Evolutionary conservation across 2,113 vertebrate species (phyloP), one percentile per base, ranked within the genome.

Genomic region (Crotalus horridus): DNA sequence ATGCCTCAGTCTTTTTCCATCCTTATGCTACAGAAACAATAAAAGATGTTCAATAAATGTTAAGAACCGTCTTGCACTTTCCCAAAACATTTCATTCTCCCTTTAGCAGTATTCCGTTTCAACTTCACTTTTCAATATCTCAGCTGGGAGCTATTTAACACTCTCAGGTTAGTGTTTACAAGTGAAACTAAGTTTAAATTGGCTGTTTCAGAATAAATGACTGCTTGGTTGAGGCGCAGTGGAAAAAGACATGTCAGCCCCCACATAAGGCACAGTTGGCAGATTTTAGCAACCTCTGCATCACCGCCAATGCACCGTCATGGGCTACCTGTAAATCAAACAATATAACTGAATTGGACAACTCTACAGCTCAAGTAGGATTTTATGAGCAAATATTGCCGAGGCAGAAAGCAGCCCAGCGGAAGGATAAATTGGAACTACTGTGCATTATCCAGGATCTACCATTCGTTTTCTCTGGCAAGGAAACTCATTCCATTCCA

Each of bases 101-200:
- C 1, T 93, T 21, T 88, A 61, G 29, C 51, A 94, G 87, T 85
- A 91, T 95, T 93, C 54, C 15, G 6, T 94, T 88, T 85, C 59
- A 86, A 89, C 54, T 91, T 92, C 56, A 43, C 89, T 64, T 55
- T 87, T 6, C 26, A 56, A 87, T 74, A 91, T 11, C 13, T 91
- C 91, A 93, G 13, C 12, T 64, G 24, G 48, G 74, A 95, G 55
- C 56, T 93, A 58, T 17, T 95, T 2, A 93, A 94, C n/a, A 94
- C 69, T 95, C 94, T 91, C 85, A 93, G 89, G 81, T 91, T 58
- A 96, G n/a, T 92, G n/a, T 59, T 88, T 93, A 15, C 0, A 13
- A 26, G 81, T 88, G 91, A 88, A 85, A 8, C 1, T 89, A 0
- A 56, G 88, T 93, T 94, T 29, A 89, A 55, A 56, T 9, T 87